phyloP scores from a whole-genome alignment of 2,113 vertebrate genomes.

The Pan troglodytes region NHGRI_mPanTro3-v2.1_pri NC_072415.2:50081001-50081500 shows the following conservation, averaged over 20 bases:
- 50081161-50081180: slow-evolving; percentile 15
- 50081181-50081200: slow-evolving; percentile 38
- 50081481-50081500: neutral
- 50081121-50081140: slow-evolving; percentile 5
- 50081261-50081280: neutral
- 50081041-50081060: slow-evolving; percentile 6
- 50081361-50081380: slow-evolving; percentile 16
- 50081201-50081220: neutral
- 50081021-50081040: neutral
- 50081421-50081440: neutral
- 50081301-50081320: slow-evolving; percentile 31
- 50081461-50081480: slow-evolving; percentile 25
- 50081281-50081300: neutral
- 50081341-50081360: slow-evolving; percentile 25
- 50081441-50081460: slow-evolving; percentile 30
- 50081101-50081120: slow-evolving; percentile 21
- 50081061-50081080: slow-evolving; percentile 20
- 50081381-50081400: slow-evolving; percentile 29
- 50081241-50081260: neutral
- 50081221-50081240: neutral
- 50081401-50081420: slow-evolving; percentile 50
- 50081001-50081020: neutral
- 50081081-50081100: neutral
- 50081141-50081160: slow-evolving; percentile 41
- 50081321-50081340: slow-evolving; percentile 59